Evolutionary conservation across 2,797 vertebrate genomes (phyloP).

Genomic region (Diglossa cyanea): DNA sequence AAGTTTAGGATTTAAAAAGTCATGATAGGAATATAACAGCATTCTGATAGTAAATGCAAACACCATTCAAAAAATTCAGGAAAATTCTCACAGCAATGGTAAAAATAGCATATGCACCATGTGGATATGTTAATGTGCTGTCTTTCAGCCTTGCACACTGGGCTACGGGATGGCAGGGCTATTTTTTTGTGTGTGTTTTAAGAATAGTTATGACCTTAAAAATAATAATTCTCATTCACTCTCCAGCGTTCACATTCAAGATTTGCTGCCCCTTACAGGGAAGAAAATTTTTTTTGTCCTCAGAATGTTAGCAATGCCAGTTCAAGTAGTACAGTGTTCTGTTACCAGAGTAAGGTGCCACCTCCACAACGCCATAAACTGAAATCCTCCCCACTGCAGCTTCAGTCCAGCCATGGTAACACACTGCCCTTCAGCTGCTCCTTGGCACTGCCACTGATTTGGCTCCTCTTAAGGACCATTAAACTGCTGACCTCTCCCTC

Average conservation of each 20-base stretch:
- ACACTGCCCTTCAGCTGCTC: background rate
- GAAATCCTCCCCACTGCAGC: background rate
- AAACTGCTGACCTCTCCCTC: slow-evolving; percentile 8
- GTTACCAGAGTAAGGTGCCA: background rate
- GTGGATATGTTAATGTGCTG: background rate
- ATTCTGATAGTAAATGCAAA: background rate
- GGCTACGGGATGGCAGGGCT: background rate
- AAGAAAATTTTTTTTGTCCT: background rate
- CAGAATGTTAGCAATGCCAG: background rate
- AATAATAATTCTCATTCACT: background rate
- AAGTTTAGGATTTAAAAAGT: background rate
- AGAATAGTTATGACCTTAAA: background rate
- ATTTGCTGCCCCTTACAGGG: background rate
- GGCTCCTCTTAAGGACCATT: background rate
- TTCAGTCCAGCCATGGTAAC: background rate
- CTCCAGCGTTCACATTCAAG: background rate
- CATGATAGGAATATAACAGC: background rate
- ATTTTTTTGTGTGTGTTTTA: background rate
- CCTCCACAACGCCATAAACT: background rate
- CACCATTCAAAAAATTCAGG: background rate
- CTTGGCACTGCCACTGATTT: background rate
- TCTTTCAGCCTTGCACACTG: background rate
- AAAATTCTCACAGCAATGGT: background rate
- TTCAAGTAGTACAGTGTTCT: background rate
- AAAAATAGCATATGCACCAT: background rate